Evolutionary conservation across 2,888 invertebrate species (phyloP).

Genomic region (Agonopterix alstromeriana): DNA sequence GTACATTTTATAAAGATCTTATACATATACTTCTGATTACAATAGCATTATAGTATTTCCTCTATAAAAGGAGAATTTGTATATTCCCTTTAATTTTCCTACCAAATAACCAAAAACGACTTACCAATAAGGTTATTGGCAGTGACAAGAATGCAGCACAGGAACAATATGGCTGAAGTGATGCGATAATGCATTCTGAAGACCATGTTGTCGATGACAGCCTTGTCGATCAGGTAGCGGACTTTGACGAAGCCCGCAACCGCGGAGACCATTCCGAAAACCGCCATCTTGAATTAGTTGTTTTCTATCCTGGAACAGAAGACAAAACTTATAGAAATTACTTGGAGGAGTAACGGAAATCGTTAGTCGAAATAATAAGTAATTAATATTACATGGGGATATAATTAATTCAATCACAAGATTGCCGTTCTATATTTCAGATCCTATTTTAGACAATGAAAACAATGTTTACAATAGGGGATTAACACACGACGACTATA

Average conservation of each 20-base stretch:
- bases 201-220: conserved; percentile 92
- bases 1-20: neutral
- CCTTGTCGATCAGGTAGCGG: conserved; percentile 91
- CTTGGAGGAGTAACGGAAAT: too few relatives aligned
- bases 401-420: too few relatives aligned
- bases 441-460: too few relatives aligned
- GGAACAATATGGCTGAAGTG: conserved; percentile 90
- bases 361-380: too few relatives aligned
- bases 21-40: neutral
- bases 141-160: conserved; percentile 91
- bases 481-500: conserved; percentile 29
- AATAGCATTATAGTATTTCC: too few relatives aligned
- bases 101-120: conserved; percentile 22
- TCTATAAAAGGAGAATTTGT: too few relatives aligned
- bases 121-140: conserved; percentile 94
- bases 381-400: too few relatives aligned
- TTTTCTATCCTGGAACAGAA: conserved; percentile 27
- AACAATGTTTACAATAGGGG: conserved; percentile 22
- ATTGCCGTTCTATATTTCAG: neutral
- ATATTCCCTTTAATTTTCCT: neutral
- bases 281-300: conserved; percentile 79
- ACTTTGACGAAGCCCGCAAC: conserved; percentile 94
- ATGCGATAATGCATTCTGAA: conserved; percentile 93
- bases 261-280: conserved; percentile 90
- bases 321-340: conserved; percentile 1